phyloP scores from a whole-genome alignment of 2,797 vertebrate species.

The Eremophila alpestris region DNA sequence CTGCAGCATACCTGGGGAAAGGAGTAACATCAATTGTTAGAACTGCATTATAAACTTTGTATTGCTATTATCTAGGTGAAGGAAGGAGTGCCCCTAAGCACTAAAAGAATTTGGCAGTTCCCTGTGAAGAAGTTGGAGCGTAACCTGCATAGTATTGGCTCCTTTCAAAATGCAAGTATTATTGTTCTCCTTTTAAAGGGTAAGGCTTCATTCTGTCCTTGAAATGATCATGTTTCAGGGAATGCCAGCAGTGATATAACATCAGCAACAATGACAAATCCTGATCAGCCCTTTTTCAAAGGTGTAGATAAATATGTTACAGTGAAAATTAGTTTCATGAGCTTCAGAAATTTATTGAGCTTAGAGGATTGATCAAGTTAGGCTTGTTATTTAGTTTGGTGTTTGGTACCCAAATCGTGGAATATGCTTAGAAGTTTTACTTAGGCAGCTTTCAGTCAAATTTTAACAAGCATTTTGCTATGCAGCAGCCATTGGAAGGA shows the following conservation, averaged over 20 bases:
- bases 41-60: not conserved
- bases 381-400: not conserved
- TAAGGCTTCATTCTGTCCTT: not conserved
- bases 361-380: not conserved
- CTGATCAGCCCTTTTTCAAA: not conserved
- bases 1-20: not conserved
- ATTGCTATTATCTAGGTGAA: not conserved
- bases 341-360: not conserved
- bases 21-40: not conserved
- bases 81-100: not conserved
- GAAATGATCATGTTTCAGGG: not conserved
- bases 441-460: not conserved
- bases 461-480: not conserved
- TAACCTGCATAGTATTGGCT: not conserved
- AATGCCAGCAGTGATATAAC: not conserved
- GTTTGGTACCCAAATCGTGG: not conserved
- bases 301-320: not conserved
- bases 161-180: not conserved
- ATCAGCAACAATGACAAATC: not conserved
- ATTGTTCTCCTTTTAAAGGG: not conserved
- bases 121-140: not conserved
- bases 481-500: not conserved
- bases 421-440: not conserved
- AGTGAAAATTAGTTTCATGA: not conserved
- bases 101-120: not conserved